These are phyloP conservation scores for Dendrocopos noguchii DNA, from an alignment of 2,113 vertebrate genomes.

Conservation along the genomic window DNA sequence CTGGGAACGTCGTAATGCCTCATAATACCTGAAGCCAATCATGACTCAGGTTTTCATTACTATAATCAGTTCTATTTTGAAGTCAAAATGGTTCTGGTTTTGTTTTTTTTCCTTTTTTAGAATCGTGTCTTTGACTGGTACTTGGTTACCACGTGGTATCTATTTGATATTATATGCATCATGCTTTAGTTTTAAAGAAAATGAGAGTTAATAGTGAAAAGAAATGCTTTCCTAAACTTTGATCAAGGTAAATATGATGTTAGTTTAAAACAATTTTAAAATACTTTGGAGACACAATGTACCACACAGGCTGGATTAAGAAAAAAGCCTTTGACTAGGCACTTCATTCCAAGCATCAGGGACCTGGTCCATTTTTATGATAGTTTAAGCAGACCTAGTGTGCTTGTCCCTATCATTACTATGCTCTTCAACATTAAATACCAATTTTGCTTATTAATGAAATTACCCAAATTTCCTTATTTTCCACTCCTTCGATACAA, in stretches of 20 bases:
- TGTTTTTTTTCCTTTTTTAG: background rate
- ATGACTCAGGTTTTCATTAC: background rate
- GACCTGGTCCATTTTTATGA: background rate
- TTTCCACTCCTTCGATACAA: background rate
- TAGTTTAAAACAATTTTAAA: background rate
- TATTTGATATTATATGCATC: accelerated
- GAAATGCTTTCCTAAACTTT: background rate
- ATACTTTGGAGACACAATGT: background rate
- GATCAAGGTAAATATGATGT: background rate
- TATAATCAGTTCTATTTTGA: background rate
- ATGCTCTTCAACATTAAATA: background rate
- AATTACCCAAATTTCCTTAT: background rate
- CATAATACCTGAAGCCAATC: background rate
- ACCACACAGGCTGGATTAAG: background rate
- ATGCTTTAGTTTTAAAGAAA: background rate
- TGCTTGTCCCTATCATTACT: background rate
- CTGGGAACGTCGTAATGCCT: background rate
- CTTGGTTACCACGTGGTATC: background rate
- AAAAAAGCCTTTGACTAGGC: background rate
- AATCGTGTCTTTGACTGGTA: background rate
- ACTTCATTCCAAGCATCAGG: background rate
- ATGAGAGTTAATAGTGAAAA: background rate
- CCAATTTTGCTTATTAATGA: background rate
- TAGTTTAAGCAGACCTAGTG: background rate
- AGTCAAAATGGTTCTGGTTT: background rate